Evolutionary conservation across 2,797 vertebrate genomes (phyloP).

Genomic region (Poliocrania exsul): DNA sequence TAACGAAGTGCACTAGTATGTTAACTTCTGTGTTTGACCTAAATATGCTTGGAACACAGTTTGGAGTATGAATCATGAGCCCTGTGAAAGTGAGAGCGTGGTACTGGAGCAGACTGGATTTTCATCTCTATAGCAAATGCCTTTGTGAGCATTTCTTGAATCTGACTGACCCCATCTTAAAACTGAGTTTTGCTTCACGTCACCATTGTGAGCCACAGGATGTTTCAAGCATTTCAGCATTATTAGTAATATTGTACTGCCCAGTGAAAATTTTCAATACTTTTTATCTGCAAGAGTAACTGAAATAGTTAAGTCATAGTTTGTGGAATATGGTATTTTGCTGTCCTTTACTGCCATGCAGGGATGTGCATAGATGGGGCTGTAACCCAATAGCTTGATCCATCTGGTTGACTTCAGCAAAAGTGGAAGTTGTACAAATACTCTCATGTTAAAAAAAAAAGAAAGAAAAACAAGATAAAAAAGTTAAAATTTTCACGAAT

Average conservation of each 20-base stretch:
- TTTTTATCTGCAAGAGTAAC: background rate
- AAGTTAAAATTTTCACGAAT: background rate
- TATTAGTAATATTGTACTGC: background rate
- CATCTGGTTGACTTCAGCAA: background rate
- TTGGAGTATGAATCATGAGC: background rate
- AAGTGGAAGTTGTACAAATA: background rate
- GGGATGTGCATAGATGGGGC: background rate
- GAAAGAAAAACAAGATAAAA: background rate
- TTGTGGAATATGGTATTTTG: background rate
- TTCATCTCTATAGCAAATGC: background rate
- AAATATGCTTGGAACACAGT: background rate
- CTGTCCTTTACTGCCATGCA: fast-evolving
- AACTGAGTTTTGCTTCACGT: background rate
- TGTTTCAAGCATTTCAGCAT: background rate
- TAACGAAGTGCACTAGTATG: background rate
- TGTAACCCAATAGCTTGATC: background rate
- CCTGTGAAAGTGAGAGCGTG: background rate
- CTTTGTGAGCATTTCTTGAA: background rate
- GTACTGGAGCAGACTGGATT: background rate
- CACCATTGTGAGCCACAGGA: background rate
- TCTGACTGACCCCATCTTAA: background rate
- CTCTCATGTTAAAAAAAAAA: background rate
- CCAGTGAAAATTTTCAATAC: background rate
- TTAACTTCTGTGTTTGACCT: background rate
- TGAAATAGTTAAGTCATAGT: background rate